phyloP scores from a whole-genome alignment of 1,140 invertebrate species.

The Telenomus remus region DNA sequence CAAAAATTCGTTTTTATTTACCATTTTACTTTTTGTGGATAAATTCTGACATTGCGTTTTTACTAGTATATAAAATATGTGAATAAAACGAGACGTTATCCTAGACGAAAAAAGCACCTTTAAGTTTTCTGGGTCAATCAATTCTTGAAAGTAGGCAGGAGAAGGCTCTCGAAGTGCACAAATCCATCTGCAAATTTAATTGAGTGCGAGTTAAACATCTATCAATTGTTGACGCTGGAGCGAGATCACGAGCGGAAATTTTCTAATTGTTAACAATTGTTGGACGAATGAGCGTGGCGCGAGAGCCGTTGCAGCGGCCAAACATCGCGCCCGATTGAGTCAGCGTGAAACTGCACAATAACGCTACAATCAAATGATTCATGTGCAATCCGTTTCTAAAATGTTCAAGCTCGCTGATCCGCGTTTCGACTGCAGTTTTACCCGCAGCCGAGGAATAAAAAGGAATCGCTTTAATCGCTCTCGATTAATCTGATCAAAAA shows the following conservation, averaged over 20 bases:
- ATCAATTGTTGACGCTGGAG: background rate
- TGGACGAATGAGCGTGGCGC: conserved; percentile 8
- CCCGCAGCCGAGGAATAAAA: no score
- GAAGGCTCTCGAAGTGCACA: conserved; percentile 2
- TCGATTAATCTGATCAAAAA: no score
- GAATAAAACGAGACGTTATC: background rate
- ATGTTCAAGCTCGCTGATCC: conserved; percentile 29
- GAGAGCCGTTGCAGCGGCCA: conserved; percentile 4
- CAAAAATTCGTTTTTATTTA: no score
- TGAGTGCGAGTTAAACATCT: conserved; percentile 8
- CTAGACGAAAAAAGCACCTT: background rate
- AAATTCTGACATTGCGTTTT: background rate
- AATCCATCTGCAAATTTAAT: conserved; percentile 23
- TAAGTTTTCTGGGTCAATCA: conserved; percentile 24
- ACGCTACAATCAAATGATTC: conserved; percentile 34
- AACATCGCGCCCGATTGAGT: conserved; percentile 18
- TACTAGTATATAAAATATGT: background rate
- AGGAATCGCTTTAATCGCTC: no score
- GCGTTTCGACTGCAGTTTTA: conserved; percentile 4
- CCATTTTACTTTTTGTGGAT: no score
- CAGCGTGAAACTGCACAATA: conserved; percentile 33
- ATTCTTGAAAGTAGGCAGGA: conserved; percentile 19
- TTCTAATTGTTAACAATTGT: conserved; percentile 19
- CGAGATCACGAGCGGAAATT: background rate
- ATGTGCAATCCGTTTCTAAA: conserved; percentile 18